phyloP scores from a whole-genome alignment of 2,888 invertebrate genomes.

The Sarcophaga caerulescens region DNA sequence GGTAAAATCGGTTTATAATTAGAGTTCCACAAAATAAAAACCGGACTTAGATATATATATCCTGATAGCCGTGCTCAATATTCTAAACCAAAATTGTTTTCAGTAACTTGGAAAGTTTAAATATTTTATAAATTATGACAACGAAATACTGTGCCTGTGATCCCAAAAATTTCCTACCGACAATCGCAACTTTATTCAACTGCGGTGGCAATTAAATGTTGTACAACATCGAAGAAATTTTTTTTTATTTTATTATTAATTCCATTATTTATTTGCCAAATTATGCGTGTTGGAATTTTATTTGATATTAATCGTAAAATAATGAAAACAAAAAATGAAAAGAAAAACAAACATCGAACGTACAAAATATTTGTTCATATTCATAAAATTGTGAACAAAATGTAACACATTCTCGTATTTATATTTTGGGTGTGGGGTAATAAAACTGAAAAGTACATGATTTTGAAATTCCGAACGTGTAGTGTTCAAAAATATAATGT shows the following conservation, averaged over 20 bases:
- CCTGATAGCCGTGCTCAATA: too few relatives aligned
- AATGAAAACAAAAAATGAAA: too few relatives aligned
- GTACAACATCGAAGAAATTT: too few relatives aligned
- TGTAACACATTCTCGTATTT: neutral
- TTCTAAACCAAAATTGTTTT: too few relatives aligned
- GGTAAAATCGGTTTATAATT: too few relatives aligned
- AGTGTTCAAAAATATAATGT: conserved; percentile 51
- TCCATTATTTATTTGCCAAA: conserved; percentile 56
- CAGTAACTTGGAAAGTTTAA: too few relatives aligned
- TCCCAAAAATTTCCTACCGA: conserved; percentile 22
- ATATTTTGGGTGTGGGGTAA: conserved; percentile 46
- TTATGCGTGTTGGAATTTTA: conserved; percentile 63
- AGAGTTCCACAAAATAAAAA: too few relatives aligned
- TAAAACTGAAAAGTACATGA: neutral
- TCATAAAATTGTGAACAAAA: conserved; percentile 14
- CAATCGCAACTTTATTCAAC: conserved; percentile 9
- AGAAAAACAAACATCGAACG: neutral
- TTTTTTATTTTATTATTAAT: too few relatives aligned
- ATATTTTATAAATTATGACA: too few relatives aligned
- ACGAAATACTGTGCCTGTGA: too few relatives aligned
- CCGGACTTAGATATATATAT: too few relatives aligned
- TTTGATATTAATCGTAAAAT: conserved; percentile 32
- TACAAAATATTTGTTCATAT: conserved; percentile 21
- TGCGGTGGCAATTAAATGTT: conserved; percentile 30
- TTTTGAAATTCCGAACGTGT: conserved; percentile 56